Evolutionary conservation across 2,113 vertebrate species (phyloP), one percentile per base, ranked within the genome.

Genomic region (Triplophysa rosa): DNA sequence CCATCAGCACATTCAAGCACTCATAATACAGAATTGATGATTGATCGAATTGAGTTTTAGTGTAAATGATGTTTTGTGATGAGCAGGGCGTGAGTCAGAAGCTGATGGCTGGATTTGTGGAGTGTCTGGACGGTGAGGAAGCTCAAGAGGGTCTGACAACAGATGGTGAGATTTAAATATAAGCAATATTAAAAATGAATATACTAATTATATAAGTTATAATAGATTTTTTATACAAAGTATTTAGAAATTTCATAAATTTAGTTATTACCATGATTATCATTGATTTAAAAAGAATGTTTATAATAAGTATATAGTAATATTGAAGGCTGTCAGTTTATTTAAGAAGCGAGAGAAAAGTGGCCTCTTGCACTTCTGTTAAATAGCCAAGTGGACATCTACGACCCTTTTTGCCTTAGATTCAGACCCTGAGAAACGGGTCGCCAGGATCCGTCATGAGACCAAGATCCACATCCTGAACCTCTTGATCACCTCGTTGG

Each of bases 81-180:
- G 49, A 58, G n/a, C 80, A 99, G 97, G 87, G 85, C 86, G 86
- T 96, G 80, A 98, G 96, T 85, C 92, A 98, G 73, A 98, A 96
- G 86, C 90, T 99, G 70, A 98, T 99, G 97, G 94, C 96, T 75
- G 98, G 98, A 8, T 99, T 99, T 87, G 97, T 99, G 81, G 96
- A 97, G 82, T 99, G 98, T 89, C 90, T 99, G 87, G 97, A 98
- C 85, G 96, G 91, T 70, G 98, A 99, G 85, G 97, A 96, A 65
- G 92, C 95, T 54, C 96, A 97, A 87, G 97, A 99, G 84, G 91
- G 93, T 87, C 82, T 93, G 21, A 91, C 92, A 8, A 90, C 87
- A 78, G 94, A 95, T 12, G 96, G 98, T 99, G 88, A 90, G 89
- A 75, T n/a, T n/a, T 14, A 11, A 67, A 52, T 16, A 54, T 54